Base-by-base conservation (phyloP, 1,140 invertebrate species). In the Drosophila ironensis region DNA sequence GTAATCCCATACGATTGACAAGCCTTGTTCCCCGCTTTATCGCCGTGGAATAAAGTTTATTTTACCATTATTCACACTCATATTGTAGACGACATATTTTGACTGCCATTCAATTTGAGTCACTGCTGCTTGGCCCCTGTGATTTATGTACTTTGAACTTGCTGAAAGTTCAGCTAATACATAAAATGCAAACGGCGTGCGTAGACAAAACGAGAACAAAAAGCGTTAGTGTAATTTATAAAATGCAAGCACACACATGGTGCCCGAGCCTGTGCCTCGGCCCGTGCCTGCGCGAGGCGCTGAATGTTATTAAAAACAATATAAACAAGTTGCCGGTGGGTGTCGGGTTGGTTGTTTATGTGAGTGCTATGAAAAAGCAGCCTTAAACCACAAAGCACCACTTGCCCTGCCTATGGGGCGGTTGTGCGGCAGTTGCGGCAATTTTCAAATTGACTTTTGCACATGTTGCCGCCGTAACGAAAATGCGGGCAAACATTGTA, bases 381-480 rank as follows among this genome's bases (percentile, higher is more conserved):
- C 30, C 56, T 63, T 72, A 71, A 75, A 81, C 77, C 77, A 72
- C 77, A 82, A 82, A 82, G 77, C 75, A 72, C 75, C 67, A 77
- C 54, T 77, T 67, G 64, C 42, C 61, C 30, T 40, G 37, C 30
- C 47, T 35, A 51, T 53, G 41, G 33, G 48, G 35, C 27, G 56
- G 28, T 33, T 47, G 51, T 40, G 48, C 53, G 71, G 37, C 40
- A 38, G 71, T 46, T 71, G 80, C 80, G 56, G 80, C 80, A 84
- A 84, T 84, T 84, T 84, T 86, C 73, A 84, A 84, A 84, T 84
- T 84, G 80, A 84, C 80, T 84, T 84, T 84, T 86, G 80, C 80
- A 84, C 80, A 84, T 84, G 80, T 80, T 86, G 66, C 80, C 77
- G 46, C 45, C 72, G 61, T 82, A 64, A 59, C 78, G 69, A 81